phyloP scores from a whole-genome alignment of 2,888 invertebrate genomes.

The Norana najaformis region DNA sequence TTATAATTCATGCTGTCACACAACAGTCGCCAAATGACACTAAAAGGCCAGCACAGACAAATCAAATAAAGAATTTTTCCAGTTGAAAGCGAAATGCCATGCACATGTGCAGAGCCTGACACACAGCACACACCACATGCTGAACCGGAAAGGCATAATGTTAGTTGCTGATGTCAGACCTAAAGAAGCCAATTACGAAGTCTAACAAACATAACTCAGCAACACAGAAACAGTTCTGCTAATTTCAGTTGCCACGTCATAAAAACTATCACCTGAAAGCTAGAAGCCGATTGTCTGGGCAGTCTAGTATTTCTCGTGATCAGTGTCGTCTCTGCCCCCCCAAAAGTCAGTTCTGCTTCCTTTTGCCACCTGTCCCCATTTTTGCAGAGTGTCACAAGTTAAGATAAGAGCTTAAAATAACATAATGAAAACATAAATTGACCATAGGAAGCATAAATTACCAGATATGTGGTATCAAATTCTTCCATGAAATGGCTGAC shows the following conservation, averaged over 20 bases:
- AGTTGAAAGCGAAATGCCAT: background rate
- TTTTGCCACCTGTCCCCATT: background rate
- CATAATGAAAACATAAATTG: no score
- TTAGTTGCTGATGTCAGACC: background rate
- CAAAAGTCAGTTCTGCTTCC: background rate
- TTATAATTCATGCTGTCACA: constrained; percentile 13
- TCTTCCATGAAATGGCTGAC: no score
- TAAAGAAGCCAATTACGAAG: background rate
- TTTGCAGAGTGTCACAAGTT: background rate
- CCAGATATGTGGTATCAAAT: no score
- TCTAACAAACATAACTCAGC: background rate
- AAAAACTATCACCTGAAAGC: background rate
- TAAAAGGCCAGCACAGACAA: background rate
- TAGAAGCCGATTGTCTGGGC: background rate
- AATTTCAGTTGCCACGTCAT: background rate
- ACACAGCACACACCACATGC: background rate
- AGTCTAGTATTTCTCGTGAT: no score
- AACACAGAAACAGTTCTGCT: background rate
- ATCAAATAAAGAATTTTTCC: background rate
- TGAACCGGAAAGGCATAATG: background rate
- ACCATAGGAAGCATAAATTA: no score
- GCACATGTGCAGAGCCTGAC: no score
- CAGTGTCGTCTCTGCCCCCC: background rate
- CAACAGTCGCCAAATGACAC: background rate
- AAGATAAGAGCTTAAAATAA: background rate